Evolutionary conservation across 1,140 invertebrate species (phyloP).

Genomic region (Anadara kagoshimensis): DNA sequence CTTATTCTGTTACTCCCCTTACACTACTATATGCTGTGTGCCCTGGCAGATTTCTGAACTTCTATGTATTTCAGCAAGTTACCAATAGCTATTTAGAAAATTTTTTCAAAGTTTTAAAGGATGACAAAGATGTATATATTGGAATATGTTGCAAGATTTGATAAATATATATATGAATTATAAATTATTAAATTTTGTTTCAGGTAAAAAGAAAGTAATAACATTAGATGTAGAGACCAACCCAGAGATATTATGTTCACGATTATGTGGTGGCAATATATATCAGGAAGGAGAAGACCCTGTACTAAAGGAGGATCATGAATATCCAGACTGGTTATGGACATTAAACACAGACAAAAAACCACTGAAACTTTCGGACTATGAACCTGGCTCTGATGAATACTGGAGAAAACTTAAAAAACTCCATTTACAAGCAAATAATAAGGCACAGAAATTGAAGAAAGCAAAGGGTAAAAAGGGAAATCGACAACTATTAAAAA

Average conservation of each 20-base stretch:
- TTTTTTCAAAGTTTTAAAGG: not conserved
- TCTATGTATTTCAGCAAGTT: not conserved
- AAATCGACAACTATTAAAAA: no score
- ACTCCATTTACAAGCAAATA: slow-evolving; percentile 21
- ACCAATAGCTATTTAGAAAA: not conserved
- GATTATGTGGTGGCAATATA: slow-evolving; percentile 91
- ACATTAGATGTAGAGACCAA: slow-evolving; percentile 85
- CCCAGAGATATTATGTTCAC: slow-evolving; percentile 83
- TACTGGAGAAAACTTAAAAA: slow-evolving; percentile 82
- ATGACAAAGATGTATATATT: not conserved
- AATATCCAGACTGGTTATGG: slow-evolving; percentile 97
- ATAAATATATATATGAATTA: not conserved
- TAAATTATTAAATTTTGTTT: not conserved
- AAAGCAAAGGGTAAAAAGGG: no score
- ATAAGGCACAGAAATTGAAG: not conserved
- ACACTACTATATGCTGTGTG: no score
- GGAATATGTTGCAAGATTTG: not conserved
- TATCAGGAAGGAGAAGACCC: slow-evolving; percentile 85
- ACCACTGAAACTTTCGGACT: slow-evolving; percentile 80
- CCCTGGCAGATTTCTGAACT: not conserved
- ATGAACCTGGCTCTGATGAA: slow-evolving; percentile 85
- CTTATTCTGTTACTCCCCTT: no score
- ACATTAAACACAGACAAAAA: slow-evolving; percentile 79
- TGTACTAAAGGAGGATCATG: slow-evolving; percentile 86
- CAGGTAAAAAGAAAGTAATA: slow-evolving; percentile 47